Conservation (phyloP, 2,888 invertebrate species). For the Phyto melanocephala region DNA sequence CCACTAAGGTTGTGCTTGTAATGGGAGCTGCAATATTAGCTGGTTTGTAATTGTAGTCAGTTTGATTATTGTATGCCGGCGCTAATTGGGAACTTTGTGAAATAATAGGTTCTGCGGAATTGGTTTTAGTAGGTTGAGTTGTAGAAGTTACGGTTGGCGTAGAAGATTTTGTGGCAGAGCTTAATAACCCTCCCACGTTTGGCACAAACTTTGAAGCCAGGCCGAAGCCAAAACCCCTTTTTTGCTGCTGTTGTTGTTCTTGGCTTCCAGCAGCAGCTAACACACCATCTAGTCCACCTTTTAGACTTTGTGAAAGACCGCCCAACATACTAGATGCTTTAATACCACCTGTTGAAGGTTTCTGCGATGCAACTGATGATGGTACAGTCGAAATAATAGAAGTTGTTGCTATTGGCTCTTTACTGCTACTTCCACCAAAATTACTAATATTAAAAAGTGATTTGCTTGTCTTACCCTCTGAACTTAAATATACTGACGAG, state of each 20-base stretch:
- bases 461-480: neutral
- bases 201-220: constrained; percentile 75
- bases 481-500: neutral
- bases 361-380: constrained; percentile 71
- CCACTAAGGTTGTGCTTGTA: neutral
- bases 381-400: constrained; percentile 46
- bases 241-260: constrained; percentile 58
- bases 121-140: neutral
- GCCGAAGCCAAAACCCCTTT: constrained; percentile 72
- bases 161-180: constrained; percentile 53
- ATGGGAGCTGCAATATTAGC: neutral
- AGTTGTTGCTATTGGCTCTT: constrained; percentile 66
- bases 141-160: constrained; percentile 4
- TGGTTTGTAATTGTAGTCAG: neutral
- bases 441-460: constrained; percentile 8
- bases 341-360: constrained; percentile 76
- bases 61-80: neutral
- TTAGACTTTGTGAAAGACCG: constrained; percentile 75
- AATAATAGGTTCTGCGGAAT: neutral
- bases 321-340: constrained; percentile 74
- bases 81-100: neutral
- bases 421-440: neutral
- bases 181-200: constrained; percentile 71
- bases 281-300: constrained; percentile 75
- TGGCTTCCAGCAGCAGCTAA: constrained; percentile 69